Evolutionary conservation across 2,113 vertebrate genomes (phyloP), one percentile per base, ranked within the genome.

Genomic region (Pluvialis apricaria): DNA sequence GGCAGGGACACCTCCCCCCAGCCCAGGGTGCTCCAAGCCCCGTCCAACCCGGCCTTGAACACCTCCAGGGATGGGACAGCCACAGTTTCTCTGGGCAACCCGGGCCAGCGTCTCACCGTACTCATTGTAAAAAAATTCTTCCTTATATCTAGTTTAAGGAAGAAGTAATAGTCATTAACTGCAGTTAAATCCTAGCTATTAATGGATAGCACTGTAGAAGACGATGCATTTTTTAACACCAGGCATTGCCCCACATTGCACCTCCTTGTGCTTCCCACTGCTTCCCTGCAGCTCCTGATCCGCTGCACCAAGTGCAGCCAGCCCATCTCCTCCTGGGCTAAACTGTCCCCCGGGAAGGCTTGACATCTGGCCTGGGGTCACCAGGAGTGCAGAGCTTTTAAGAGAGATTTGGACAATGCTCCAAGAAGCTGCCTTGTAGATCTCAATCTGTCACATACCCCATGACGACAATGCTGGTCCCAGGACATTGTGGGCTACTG

Each of bases 231-330:
- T 72, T 65, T 36, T 17, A 34, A 29, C 1, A 5, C 29, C 38
- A 9, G 54, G 38, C 11, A 20, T 11, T 40, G 29, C 47, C 40
- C 8, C 19, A 13, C 7, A 2, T 25, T 26, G 13, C 19, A 44
- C 17, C 55, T 44, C 36, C 17, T n/a, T 11, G n/a, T 76, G 62
- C 66, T 61, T 25, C 32, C 54, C 34, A 20, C 10, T 5, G 2
- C 26, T 38, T 54, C 34, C 24, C 42, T 0, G 1, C 24, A 11
- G 58, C 58, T 47, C 29, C 57, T 13, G 55, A 6, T 28, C 38
- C 2, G 4, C 20, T 6, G 2, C 25, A 13, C 5, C 3, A 2
- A 26, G 69, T 8, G 8, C 2, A 22, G 58, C 4, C 8, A 36
- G n/a, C 19, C 25, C 6, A 17, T 52, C 54, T 78, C 36, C 28